Percentiles rank a stretch among this genome's conserved stretches.
These are phyloP conservation scores for Trissolcus basalis DNA, from an alignment of 1,140 invertebrate species.

Conservation along the genomic window DNA sequence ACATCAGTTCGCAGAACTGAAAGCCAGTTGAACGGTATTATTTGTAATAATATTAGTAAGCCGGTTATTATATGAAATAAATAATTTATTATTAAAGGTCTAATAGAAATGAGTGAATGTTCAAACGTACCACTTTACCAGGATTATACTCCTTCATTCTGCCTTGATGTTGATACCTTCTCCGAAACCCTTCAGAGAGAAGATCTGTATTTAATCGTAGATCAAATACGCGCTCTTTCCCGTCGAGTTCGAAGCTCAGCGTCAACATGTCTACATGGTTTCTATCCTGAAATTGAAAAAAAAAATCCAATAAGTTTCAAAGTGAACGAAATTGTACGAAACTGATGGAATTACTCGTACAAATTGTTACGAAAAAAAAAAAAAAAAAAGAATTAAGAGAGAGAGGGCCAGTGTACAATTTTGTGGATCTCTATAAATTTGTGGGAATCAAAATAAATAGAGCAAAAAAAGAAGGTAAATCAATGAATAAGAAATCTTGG, in stretches of 20 bases:
- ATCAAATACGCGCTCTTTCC: conserved; percentile 82
- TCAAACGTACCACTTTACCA: conserved; percentile 78
- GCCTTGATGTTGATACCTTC: conserved; percentile 84
- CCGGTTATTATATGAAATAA: too few species aligned
- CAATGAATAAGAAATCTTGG: conserved; percentile 1
- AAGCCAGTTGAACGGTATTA: too few species aligned
- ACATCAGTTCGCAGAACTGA: too few species aligned
- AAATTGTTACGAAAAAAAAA: too few species aligned
- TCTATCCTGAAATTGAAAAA: conserved; percentile 78
- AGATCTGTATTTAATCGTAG: conserved; percentile 86
- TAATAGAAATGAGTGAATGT: conserved; percentile 12
- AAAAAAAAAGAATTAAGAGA: too few species aligned
- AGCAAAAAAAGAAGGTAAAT: neutral
- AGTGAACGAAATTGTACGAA: too few species aligned
- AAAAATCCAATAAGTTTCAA: neutral
- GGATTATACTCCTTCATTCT: conserved; percentile 80
- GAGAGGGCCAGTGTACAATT: too few species aligned
- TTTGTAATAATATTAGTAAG: too few species aligned
- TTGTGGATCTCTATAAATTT: too few species aligned
- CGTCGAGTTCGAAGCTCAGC: conserved; percentile 81
- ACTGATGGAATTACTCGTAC: too few species aligned
- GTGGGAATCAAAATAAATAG: too few species aligned
- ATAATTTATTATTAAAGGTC: too few species aligned
- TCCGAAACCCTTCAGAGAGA: conserved; percentile 83
- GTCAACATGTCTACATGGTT: conserved; percentile 83